Evolutionary conservation across 2,113 vertebrate genomes (phyloP), one percentile per base, ranked within the genome.

Genomic region (Bubo blakistoni): DNA sequence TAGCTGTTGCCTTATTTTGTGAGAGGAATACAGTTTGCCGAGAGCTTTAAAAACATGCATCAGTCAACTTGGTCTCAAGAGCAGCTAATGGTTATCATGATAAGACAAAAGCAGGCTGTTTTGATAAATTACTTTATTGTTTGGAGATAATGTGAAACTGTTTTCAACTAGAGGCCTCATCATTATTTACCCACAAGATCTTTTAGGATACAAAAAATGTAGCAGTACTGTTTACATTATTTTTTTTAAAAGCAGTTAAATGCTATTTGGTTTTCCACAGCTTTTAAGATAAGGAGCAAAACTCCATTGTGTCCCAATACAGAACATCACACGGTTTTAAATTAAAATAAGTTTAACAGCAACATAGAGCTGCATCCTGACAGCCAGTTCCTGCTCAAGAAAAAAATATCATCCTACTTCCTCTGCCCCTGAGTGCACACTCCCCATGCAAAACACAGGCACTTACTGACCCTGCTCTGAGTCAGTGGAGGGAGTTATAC

Each of bases 111-210:
- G 47, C 84, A 82, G 36, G 16, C 36, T 83, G 76, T 79, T 97
- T 89, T 76, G 73, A 92, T 94, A 96, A 96, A 94, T 97, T 90
- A 94, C 62, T 97, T 97, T 96, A 97, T 96, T 97, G 76, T 42
- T 79, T 58, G 62, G 93, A 96, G 94, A 87, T 90, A 90, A 92
- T 1, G 13, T 65, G 65, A 81, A 93, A 86, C 30, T 72, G 29
- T 69, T 92, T 82, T 85, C 78, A 90, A 38, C 70, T 61, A 80
- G 46, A 91, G 49, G 74, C 90, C 87, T 92, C 70, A 51, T 49
- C 22, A 30, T 70, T 89, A 73, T 91, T 94, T 88, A 77, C 70
- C 66, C 93, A 93, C 38, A 55, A 57, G 22, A 44, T 65, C 54
- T 92, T 92, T 74, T 30, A 94, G 58, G 54, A 91, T 90, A 89